Evolutionary conservation across 1,140 invertebrate species (phyloP).

Genomic region (Epicauta chinensis): DNA sequence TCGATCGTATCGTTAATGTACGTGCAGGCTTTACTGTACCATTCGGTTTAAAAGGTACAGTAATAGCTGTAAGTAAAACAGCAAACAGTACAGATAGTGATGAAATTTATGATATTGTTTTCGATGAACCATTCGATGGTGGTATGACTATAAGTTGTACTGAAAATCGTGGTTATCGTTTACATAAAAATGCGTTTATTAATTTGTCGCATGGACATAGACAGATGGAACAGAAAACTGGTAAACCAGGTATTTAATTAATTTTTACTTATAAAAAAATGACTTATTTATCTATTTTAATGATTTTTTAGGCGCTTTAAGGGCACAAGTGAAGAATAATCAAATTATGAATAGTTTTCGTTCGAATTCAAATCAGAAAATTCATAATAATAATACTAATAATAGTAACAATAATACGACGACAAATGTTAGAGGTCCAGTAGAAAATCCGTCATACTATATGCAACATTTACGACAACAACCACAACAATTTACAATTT

Average conservation of each 20-base stretch:
- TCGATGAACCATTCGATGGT: slow-evolving; percentile 68
- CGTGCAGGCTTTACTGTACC: slow-evolving; percentile 69
- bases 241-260: slow-evolving; percentile 26
- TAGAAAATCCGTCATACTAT: too few relatives aligned
- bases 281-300: not conserved
- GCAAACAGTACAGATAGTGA: slow-evolving; percentile 45
- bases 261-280: too few relatives aligned
- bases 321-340: not conserved
- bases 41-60: slow-evolving; percentile 72
- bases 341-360: too few relatives aligned
- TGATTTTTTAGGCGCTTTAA: slow-evolving; percentile 2
- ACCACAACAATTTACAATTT: not conserved
- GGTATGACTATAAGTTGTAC: slow-evolving; percentile 54
- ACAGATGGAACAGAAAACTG: slow-evolving; percentile 42
- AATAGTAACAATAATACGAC: too few relatives aligned
- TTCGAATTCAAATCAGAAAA: too few relatives aligned
- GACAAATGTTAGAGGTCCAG: too few relatives aligned
- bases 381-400: too few relatives aligned
- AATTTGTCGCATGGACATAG: slow-evolving; percentile 53
- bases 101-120: slow-evolving; percentile 65
- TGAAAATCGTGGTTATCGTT: slow-evolving; percentile 47
- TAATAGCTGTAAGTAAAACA: slow-evolving; percentile 61
- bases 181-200: slow-evolving; percentile 51
- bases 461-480: too few relatives aligned
- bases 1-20: slow-evolving; percentile 79